phyloP scores from a whole-genome alignment of 2,888 invertebrate genomes.

The Kryphioiulus occultus region DNA sequence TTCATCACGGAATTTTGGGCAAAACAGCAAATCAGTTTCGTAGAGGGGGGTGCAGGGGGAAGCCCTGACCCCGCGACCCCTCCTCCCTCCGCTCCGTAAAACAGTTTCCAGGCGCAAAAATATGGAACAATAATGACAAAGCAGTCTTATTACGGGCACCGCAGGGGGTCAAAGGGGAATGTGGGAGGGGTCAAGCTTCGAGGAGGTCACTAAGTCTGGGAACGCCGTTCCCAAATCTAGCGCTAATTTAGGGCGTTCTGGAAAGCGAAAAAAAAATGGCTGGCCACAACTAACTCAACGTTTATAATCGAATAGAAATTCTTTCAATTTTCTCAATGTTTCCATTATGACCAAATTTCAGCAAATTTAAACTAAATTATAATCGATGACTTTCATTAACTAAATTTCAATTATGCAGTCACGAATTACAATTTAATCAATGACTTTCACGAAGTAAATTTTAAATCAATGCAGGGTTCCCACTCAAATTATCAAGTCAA shows the following conservation, averaged over 20 bases:
- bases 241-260: background rate
- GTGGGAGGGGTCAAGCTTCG: background rate
- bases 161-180: background rate
- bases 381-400: no score
- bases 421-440: no score
- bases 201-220: background rate
- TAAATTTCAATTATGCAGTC: no score
- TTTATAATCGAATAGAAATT: no score
- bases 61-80: background rate
- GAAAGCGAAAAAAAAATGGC: no score
- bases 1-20: background rate
- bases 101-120: conserved; percentile 16
- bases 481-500: no score
- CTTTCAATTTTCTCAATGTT: no score
- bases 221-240: conserved; percentile 4
- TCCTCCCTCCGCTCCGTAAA: background rate
- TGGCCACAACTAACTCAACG: no score
- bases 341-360: no score
- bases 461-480: no score
- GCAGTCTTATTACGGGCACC: conserved; percentile 6
- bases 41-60: background rate
- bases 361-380: no score
- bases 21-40: background rate
- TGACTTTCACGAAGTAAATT: no score
- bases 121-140: conserved; percentile 19